A percentile compares a stretch with the other conserved stretches of the same genome.
These are phyloP conservation scores for Acanthaster planci DNA, from an alignment of 35 echinoderm and acorn worm genomes.

Conservation along the genomic window DNA sequence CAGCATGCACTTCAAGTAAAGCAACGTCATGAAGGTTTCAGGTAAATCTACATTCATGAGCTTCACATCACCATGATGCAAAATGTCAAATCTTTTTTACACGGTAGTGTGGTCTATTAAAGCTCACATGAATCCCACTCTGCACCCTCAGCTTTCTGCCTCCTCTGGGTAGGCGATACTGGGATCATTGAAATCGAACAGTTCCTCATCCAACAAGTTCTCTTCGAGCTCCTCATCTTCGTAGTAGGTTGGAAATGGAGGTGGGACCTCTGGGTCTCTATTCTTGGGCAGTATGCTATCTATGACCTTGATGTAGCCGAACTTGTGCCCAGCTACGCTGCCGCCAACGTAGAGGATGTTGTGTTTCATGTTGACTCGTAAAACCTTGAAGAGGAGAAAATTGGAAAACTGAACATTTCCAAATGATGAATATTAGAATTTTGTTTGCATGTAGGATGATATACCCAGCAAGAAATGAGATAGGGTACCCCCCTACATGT, in stretches of 20 bases:
- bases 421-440: no score
- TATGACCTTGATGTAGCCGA: slow-evolving; percentile 73
- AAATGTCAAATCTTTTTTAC: no score
- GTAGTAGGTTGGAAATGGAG: slow-evolving; percentile 82
- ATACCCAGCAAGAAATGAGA: no score
- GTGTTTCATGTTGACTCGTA: slow-evolving; percentile 85
- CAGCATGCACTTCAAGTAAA: no score
- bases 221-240: slow-evolving; percentile 61
- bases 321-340: slow-evolving; percentile 46
- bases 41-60: no score
- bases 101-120: no score
- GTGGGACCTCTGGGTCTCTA: neutral
- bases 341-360: slow-evolving; percentile 88
- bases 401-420: no score
- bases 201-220: slow-evolving; percentile 60
- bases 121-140: no score
- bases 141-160: neutral
- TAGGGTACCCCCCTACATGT: no score
- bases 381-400: slow-evolving; percentile 65
- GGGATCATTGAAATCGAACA: slow-evolving; percentile 46
- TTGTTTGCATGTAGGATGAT: no score
- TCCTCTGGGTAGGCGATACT: slow-evolving; percentile 74
- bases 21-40: no score
- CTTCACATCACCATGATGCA: no score
- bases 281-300: slow-evolving; percentile 45